Evolutionary conservation across 2,797 vertebrate genomes (phyloP).

Genomic region (Gobio occitaniae): DNA sequence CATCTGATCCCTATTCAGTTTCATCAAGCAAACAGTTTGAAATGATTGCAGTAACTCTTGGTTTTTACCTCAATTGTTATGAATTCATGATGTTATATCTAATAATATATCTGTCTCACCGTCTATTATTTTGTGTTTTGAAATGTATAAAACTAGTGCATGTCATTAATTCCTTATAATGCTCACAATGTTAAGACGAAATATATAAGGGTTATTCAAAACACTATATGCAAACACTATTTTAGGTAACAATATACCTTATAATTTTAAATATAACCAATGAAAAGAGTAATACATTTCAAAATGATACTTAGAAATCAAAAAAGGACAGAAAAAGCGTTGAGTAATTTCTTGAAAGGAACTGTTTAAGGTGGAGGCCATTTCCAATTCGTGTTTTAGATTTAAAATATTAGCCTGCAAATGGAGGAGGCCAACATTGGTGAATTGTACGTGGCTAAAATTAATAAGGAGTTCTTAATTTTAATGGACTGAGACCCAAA

Average conservation of each 20-base stretch:
- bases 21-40: conserved; percentile 9
- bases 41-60: conserved; percentile 18
- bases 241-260: neutral
- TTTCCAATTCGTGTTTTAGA: neutral
- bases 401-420: neutral
- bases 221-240: neutral
- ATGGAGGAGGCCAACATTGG: neutral
- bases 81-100: conserved; percentile 5
- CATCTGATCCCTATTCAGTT: conserved; percentile 5
- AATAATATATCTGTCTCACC: neutral
- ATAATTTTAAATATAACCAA: neutral
- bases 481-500: neutral
- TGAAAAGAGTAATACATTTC: neutral
- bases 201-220: neutral
- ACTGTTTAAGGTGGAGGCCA: neutral
- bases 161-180: neutral
- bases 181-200: neutral
- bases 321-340: neutral
- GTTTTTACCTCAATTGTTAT: neutral
- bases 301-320: neutral
- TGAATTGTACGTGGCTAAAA: neutral
- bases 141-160: neutral
- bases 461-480: neutral
- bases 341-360: conserved; percentile 13
- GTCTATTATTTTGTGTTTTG: conserved; percentile 1